Base-by-base conservation (phyloP, 2,113 vertebrate genomes). In the Procavia capensis region DNA sequence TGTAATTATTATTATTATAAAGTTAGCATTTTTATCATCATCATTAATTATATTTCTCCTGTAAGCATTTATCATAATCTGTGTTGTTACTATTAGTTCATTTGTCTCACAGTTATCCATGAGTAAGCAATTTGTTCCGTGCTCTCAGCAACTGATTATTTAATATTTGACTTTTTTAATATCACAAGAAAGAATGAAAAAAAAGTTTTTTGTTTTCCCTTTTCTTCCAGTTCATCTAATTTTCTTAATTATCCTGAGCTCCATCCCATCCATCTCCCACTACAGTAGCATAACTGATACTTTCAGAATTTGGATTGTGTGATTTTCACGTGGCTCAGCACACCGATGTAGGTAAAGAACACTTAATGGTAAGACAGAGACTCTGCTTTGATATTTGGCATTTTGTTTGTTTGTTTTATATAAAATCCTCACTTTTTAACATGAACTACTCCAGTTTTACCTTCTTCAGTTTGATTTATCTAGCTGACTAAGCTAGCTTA, bases 11-110 rank as follows among this genome's bases (percentile, higher is more conserved):
- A 91, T 94, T 95, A 95, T 22, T 94, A 95, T n/a, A 96, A 95
- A 94, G 90, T 96, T 94, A 88, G 85, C 88, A 95, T 95, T 97
- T 95, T 98, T 95, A 94, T 94, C 74, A 93, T 95, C 88, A 95
- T 93, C 92, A 89, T 97, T 97, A 96, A 96, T 97, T 96, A 92
- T 59, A 89, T 91, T 96, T 97, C 68, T 90, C 70, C 79, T 97
- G 88, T 93, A 94, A 95, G 76, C 70, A 34, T 86, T 97, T 95
- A 86, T 95, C 83, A 93, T 93, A 83, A 93, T 97, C 93, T 97
- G 45, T 61, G 89, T 90, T 54, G 22, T 54, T 94, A 43, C 63
- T 95, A 87, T 95, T 94, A 95, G 41, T 94, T 97, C 82, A 93
- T 93, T 96, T 91, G 88, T 88, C 88, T 97, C 84, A 47, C 88